Evolutionary conservation across 2,888 invertebrate genomes (phyloP).

Genomic region (Drosophila prolongata): DNA sequence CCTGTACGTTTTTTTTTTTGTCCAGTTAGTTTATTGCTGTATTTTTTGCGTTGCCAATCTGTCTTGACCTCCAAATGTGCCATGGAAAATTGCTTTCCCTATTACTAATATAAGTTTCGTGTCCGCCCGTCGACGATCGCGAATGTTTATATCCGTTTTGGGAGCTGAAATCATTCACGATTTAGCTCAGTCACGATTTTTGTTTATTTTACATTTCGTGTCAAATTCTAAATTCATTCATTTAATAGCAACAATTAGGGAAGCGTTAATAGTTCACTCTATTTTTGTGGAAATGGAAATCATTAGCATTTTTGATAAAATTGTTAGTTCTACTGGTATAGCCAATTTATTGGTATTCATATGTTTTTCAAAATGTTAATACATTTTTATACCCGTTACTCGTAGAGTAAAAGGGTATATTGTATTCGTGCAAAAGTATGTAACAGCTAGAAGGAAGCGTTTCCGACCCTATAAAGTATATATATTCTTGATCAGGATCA

Average conservation of each 20-base stretch:
- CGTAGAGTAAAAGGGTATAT: too few species aligned
- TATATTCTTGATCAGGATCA: too few species aligned
- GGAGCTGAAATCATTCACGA: slow-evolving; percentile 25
- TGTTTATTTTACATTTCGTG: slow-evolving; percentile 25
- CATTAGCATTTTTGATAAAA: background rate
- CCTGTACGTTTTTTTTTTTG: slow-evolving; percentile 26
- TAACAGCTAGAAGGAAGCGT: too few species aligned
- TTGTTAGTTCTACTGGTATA: background rate
- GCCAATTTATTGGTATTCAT: too few species aligned
- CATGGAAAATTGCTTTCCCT: slow-evolving; percentile 42
- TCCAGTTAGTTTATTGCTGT: slow-evolving; percentile 19
- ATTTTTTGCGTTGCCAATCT: slow-evolving; percentile 9
- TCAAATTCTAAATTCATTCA: slow-evolving; percentile 24
- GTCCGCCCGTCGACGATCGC: slow-evolving; percentile 10
- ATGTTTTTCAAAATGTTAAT: too few species aligned
- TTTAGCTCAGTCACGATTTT: slow-evolving; percentile 58
- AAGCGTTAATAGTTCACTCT: slow-evolving; percentile 2
- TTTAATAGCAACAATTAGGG: slow-evolving; percentile 34
- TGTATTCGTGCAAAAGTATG: too few species aligned
- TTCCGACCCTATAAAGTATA: too few species aligned
- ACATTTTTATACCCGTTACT: too few species aligned
- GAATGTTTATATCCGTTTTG: slow-evolving; percentile 44
- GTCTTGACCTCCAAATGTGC: slow-evolving; percentile 29
- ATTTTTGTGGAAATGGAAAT: background rate
- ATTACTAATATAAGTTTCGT: slow-evolving; percentile 33